Evolutionary conservation across 1,140 invertebrate species (phyloP), one percentile per base, ranked within the genome.

Genomic region (Nasonia vitripennis): DNA sequence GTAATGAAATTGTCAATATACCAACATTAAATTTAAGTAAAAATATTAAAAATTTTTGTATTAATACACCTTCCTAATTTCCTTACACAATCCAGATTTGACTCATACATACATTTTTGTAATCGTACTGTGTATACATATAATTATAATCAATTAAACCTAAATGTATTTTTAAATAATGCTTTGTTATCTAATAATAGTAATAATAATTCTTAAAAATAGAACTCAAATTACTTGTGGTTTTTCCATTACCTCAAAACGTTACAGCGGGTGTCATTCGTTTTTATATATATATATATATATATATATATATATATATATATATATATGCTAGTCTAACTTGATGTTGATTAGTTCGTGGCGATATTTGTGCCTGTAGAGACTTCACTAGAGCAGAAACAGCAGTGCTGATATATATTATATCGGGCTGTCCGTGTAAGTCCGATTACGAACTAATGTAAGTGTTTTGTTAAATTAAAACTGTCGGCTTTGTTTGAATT

Each of bases 1-100:
- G 85, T 87, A 89, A 86, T 86, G 79, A 87, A 87, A 86, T 70
- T 88, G 78, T 89, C 85, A 89, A 89, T 87, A 89, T 85, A 86
- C 80, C 77, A 74, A 84, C 71, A 85, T 81, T 67, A 85, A 81
- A 86, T 78, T 70, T 86, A 10, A 82, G 73, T 85, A 81, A 77
- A 77, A 74, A 55, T 62, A 37, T 23, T 71, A 1, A 74, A 67
- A 73, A 80, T 55, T 12, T 23, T 10, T 80, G 45, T 74, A 20
- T 85, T 85, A 62, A 48, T 80, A 55, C 20, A 20, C 48, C 14
- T 75, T 62, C 27, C 17, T 37, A 1, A 17, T 27, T 1, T 71
- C 27, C n/a, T 31, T 71, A 11, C 27, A 48, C 34, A 55, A 51
- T 78, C 11, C 7, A 45, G 10, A 45, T 45, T 10, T 45, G 5